These are phyloP conservation scores for Platycheirus rosarum DNA, from an alignment of 2,888 invertebrate genomes.

Conservation along the genomic window DNA sequence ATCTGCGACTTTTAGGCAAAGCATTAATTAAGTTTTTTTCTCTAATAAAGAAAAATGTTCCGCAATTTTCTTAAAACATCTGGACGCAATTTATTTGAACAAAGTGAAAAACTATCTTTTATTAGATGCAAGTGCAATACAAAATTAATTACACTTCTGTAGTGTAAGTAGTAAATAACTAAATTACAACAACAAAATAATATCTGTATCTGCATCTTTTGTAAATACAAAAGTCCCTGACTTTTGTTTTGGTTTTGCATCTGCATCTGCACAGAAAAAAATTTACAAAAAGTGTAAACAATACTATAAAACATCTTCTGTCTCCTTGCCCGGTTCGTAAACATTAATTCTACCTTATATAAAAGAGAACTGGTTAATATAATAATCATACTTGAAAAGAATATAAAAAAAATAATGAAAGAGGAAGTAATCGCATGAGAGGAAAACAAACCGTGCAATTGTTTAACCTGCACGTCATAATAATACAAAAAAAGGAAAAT, in stretches of 20 bases:
- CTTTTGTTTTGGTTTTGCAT: conserved; percentile 3
- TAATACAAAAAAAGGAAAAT: conserved; percentile 1
- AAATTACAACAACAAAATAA: no score
- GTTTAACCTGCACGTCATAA: conserved; percentile 57
- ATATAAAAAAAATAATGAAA: conserved; percentile 16
- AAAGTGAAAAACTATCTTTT: no score
- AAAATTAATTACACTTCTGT: no score
- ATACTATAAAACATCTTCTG: conserved; percentile 28
- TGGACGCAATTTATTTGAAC: no score
- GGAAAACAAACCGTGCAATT: conserved; percentile 46
- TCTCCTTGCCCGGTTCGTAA: conserved; percentile 4
- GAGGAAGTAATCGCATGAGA: conserved; percentile 10
- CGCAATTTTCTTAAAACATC: no score
- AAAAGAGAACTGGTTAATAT: conserved; percentile 38
- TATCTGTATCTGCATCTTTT: no score
- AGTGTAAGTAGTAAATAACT: no score
- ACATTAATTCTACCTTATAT: conserved; percentile 42
- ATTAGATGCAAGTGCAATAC: no score
- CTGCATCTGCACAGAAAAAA: background rate
- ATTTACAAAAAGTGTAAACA: conserved; percentile 23
- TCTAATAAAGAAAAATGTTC: no score
- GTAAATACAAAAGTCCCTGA: background rate
- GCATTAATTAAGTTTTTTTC: no score
- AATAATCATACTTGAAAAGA: conserved; percentile 46
- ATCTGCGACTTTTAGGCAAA: no score